Conservation (phyloP, 2,888 invertebrate species). For the Caenorhabditis macrosperma region DNA sequence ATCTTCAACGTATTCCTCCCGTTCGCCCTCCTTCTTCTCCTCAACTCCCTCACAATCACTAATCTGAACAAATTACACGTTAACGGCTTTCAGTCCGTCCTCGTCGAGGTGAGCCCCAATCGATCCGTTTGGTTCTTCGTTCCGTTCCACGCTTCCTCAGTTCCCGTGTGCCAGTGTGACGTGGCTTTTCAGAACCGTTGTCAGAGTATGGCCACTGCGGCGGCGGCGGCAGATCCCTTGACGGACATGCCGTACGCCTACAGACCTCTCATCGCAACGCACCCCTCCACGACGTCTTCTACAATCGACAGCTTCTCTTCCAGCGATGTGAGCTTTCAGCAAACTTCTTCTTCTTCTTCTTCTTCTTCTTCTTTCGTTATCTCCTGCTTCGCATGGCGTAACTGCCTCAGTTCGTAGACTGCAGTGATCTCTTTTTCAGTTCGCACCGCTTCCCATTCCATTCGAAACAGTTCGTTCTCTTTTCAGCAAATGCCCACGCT, state of each 20-base stretch:
- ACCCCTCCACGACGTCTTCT: conserved; percentile 35
- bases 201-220: conserved; percentile 21
- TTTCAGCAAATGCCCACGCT: conserved; percentile 61
- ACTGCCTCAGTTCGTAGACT: neutral
- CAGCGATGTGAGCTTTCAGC: conserved; percentile 43
- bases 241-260: conserved; percentile 21
- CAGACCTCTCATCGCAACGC: conserved; percentile 37
- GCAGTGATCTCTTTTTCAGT: conserved; percentile 4
- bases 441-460: neutral
- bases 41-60: conserved; percentile 63
- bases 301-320: conserved; percentile 34
- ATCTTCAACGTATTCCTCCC: conserved; percentile 73
- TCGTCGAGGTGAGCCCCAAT: conserved; percentile 56
- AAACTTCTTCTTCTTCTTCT: neutral
- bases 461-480: too few species aligned
- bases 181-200: conserved; percentile 51
- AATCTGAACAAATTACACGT: conserved; percentile 58
- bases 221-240: neutral
- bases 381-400: conserved; percentile 24
- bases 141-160: conserved; percentile 17
- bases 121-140: conserved; percentile 3
- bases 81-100: conserved; percentile 61
- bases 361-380: too few species aligned
- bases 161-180: conserved; percentile 21
- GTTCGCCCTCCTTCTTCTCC: conserved; percentile 66